These are phyloP conservation scores for Odontophorus gujanensis DNA, from an alignment of 2,113 vertebrate genomes.

Conservation along the genomic window DNA sequence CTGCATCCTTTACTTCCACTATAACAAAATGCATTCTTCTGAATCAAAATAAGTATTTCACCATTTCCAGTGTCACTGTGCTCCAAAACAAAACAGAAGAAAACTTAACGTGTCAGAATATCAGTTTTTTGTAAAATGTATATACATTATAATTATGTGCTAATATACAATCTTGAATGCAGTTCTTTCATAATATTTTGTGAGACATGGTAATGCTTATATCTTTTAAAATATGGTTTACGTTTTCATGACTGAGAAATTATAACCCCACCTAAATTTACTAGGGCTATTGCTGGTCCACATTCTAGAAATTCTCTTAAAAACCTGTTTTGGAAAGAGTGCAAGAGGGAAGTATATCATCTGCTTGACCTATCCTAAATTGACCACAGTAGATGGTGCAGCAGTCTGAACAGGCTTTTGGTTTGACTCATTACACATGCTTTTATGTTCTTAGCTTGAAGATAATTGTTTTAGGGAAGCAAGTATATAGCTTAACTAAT, in stretches of 20 bases:
- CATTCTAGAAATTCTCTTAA: neutral
- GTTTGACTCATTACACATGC: neutral
- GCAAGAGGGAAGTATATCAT: neutral
- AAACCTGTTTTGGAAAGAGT: neutral
- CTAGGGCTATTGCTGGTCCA: neutral
- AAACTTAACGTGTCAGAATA: neutral
- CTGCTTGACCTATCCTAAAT: neutral
- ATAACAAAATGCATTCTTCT: neutral
- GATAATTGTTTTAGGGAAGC: conserved; percentile 10
- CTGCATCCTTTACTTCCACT: neutral
- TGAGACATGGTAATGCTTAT: neutral
- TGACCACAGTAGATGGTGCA: neutral
- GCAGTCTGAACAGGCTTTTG: neutral
- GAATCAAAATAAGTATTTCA: neutral
- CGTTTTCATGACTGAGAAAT: neutral
- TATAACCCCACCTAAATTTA: neutral
- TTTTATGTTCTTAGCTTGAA: conserved; percentile 31
- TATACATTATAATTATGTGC: neutral
- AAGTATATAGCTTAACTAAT: neutral
- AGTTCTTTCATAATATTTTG: neutral
- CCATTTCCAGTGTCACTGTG: neutral
- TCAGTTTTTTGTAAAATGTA: neutral
- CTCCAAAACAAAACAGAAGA: neutral
- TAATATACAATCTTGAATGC: neutral
- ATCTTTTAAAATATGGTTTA: neutral